Conservation (phyloP, 1,140 invertebrate genomes). For the Drosophila dunni region DNA sequence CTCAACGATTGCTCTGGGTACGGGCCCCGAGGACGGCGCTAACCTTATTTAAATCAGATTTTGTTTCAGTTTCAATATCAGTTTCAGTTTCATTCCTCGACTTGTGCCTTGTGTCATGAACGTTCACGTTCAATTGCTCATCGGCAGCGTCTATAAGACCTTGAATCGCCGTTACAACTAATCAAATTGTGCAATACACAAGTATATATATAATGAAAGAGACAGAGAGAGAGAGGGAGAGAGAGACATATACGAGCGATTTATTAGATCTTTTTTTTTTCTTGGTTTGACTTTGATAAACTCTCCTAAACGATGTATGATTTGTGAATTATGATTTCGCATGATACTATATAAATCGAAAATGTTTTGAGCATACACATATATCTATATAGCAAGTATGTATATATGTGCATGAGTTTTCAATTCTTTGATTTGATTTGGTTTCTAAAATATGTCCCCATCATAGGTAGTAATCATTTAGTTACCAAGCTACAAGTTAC, state of each 20-base stretch:
- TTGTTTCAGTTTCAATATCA: conserved; percentile 50
- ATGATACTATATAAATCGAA: conserved; percentile 34
- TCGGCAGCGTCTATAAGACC: conserved; percentile 85
- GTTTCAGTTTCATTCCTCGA: conserved; percentile 67
- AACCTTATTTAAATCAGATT: conserved; percentile 83
- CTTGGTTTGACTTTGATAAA: conserved; percentile 4
- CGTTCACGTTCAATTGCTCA: conserved; percentile 83
- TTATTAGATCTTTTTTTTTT: background rate
- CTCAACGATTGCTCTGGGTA: conserved; percentile 70
- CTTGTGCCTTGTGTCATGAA: conserved; percentile 73
- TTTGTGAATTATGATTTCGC: conserved; percentile 36
- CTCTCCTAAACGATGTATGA: conserved; percentile 21
- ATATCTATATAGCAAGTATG: conserved; percentile 26
- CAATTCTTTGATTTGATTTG: conserved; percentile 28
- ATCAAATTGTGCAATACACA: conserved; percentile 15
- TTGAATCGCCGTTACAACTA: conserved; percentile 85
- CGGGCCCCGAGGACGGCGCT: conserved; percentile 65
- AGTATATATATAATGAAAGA: conserved; percentile 1
- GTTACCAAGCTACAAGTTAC: conserved; percentile 48
- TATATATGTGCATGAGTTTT: conserved; percentile 17
- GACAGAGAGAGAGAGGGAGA: background rate
- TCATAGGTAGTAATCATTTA: conserved; percentile 50
- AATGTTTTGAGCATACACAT: conserved; percentile 24
- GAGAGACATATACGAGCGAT: conserved; percentile 6
- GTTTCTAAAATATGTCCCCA: conserved; percentile 81